phyloP scores from a whole-genome alignment of 23 tunicate genomes.

The Phallusia fumigata region DNA sequence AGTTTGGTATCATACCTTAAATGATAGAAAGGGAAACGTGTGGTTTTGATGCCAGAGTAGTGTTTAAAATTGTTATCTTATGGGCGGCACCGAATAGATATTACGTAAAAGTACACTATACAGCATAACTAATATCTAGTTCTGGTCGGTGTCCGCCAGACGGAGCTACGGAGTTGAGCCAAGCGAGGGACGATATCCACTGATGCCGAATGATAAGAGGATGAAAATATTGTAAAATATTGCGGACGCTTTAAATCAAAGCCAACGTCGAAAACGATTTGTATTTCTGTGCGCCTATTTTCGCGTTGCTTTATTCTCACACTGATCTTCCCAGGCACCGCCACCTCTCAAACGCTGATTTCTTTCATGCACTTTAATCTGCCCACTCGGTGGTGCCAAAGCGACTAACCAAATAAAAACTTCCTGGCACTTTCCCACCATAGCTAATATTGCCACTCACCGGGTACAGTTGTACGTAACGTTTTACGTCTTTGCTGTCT shows the following conservation, averaged over 20 bases:
- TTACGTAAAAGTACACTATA: too few relatives aligned
- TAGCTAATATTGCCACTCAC: background rate
- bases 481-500: too few relatives aligned
- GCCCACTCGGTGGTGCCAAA: background rate
- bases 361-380: conserved; percentile 3
- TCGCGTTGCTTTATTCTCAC: background rate
- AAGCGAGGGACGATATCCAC: background rate
- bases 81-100: too few relatives aligned
- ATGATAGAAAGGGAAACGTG: too few relatives aligned
- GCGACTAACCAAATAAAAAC: background rate
- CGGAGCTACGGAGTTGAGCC: background rate
- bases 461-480: background rate
- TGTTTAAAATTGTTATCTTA: too few relatives aligned
- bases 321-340: background rate
- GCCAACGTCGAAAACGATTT: background rate
- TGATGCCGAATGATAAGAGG: too few relatives aligned
- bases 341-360: background rate
- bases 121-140: too few relatives aligned
- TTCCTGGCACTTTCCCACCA: background rate
- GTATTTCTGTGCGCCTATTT: too few relatives aligned
- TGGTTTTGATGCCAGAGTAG: too few relatives aligned
- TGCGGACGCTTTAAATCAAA: too few relatives aligned
- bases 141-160: conserved; percentile 12
- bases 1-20: too few relatives aligned
- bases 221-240: too few relatives aligned